These are phyloP conservation scores for Lophius piscatorius DNA, from an alignment of 2,113 vertebrate genomes.

Conservation along the genomic window DNA sequence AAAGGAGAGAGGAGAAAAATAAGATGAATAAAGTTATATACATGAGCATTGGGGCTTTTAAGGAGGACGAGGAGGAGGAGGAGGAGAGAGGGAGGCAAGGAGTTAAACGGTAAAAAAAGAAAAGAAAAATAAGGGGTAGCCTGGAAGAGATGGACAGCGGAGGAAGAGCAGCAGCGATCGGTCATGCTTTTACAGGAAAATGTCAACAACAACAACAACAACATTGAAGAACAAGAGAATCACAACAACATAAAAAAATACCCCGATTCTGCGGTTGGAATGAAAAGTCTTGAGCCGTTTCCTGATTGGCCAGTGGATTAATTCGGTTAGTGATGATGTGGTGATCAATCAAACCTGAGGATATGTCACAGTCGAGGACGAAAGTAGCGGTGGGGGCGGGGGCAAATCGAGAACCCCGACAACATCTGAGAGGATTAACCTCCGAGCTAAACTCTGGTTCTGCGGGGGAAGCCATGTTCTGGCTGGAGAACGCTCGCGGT, in stretches of 20 bases:
- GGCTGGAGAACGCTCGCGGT: slow-evolving; percentile 6
- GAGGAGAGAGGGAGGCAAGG: slow-evolving; percentile 40
- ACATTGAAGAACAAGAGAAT: slow-evolving; percentile 66
- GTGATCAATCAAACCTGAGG: slow-evolving; percentile 50
- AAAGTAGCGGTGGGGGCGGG: no score
- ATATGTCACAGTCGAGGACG: slow-evolving; percentile 51
- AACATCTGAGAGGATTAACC: no score
- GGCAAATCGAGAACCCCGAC: no score
- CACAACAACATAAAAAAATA: slow-evolving; percentile 49
- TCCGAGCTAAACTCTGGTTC: slow-evolving; percentile 55
- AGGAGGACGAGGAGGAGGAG: slow-evolving; percentile 50
- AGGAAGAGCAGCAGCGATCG: slow-evolving; percentile 72
- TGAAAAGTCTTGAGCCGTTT: slow-evolving; percentile 46
- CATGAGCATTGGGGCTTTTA: slow-evolving; percentile 81
- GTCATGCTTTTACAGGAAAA: slow-evolving; percentile 78
- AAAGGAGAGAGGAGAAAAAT: slow-evolving; percentile 92
- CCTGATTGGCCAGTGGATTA: slow-evolving; percentile 72
- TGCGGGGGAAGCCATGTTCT: neutral
- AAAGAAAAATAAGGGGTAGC: slow-evolving; percentile 55
- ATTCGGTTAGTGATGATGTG: slow-evolving; percentile 73
- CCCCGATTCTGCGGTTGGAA: slow-evolving; percentile 44
- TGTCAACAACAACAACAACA: slow-evolving; percentile 69
- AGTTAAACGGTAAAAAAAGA: slow-evolving; percentile 44
- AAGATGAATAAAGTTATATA: slow-evolving; percentile 93
- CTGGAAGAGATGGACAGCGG: slow-evolving; percentile 68